Base-by-base conservation (phyloP, 1,140 invertebrate species). In the Drosophila sproati region DNA sequence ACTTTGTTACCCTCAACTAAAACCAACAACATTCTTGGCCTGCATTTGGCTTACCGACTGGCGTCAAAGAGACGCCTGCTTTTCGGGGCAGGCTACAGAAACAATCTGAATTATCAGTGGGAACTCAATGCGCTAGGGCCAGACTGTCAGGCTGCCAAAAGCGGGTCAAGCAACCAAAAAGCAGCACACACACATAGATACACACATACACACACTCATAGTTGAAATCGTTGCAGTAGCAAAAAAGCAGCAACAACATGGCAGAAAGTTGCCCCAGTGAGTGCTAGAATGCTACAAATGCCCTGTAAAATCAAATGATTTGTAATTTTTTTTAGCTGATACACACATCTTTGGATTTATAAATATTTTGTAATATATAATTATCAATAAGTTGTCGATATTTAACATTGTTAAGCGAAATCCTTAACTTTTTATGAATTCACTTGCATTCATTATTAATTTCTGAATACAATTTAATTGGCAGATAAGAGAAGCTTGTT, bases 71-170 rank as follows among this genome's bases (percentile, higher is more conserved):
- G 78, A 79, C 82, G 82, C 78, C 78, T 43, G 45, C 52, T 59
- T 54, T 71, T 60, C 48, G 62, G 64, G 63, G 55, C 66, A 69
- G n/a, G 51, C 48, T 59, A 64, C 67, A 48, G 70, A 64, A 77
- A 61, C 72, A 75, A 63, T 80, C 71, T 60, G 29, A 78, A 66
- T 60, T 76, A 75, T 60, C 62, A 73, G 57, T 52, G 68, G 57
- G 54, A 67, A 68, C 61, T 86, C 64, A 76, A 74, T 73, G 82
- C 39, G 32, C 72, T 61, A 81, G 82, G 45, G 47, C 62, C 62
- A 72, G 66, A 80, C 77, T 85, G 81, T 85, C 81, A 85, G 67
- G 60, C 68, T 61, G 57, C 60, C 55, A 79, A 71, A 82, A 68
- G 55, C 59, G 70, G 77, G 68, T 76, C 70, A 85, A 56, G 59